These are phyloP conservation scores for Hyperoplus immaculatus DNA, from an alignment of 2,797 vertebrate species.

Conservation along the genomic window DNA sequence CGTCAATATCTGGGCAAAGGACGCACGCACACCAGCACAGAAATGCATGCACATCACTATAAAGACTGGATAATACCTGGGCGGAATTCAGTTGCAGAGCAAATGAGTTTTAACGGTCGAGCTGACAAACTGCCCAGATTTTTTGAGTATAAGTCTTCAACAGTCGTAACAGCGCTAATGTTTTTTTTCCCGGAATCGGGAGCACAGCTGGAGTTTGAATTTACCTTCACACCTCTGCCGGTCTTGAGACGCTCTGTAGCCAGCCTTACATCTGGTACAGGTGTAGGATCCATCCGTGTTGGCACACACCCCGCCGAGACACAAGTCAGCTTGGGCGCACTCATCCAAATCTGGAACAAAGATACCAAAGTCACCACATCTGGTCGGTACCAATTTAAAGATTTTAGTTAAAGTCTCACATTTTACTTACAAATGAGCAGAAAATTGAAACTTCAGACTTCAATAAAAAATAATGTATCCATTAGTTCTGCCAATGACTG, in stretches of 20 bases:
- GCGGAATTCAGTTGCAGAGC: slow-evolving; percentile 15
- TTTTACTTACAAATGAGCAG: no score
- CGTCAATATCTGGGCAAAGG: slow-evolving; percentile 80
- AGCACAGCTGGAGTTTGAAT: slow-evolving; percentile 30
- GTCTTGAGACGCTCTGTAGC: slow-evolving; percentile 83
- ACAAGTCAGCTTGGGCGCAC: slow-evolving; percentile 79
- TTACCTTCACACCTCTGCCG: slow-evolving; percentile 83
- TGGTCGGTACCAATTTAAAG: not conserved
- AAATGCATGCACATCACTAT: slow-evolving; percentile 17
- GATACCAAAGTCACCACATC: slow-evolving; percentile 20
- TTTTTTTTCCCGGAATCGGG: slow-evolving; percentile 33
- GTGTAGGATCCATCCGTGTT: slow-evolving; percentile 91
- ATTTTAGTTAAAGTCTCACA: no score
- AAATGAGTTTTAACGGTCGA: slow-evolving; percentile 21
- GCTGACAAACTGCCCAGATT: slow-evolving; percentile 33
- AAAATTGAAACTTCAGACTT: no score
- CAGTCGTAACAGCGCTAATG: slow-evolving; percentile 18
- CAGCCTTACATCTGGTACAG: slow-evolving; percentile 87
- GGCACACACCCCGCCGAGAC: slow-evolving; percentile 84
- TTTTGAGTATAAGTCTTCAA: slow-evolving; percentile 26
- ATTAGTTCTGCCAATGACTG: no score
- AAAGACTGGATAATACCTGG: not conserved
- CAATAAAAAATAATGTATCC: no score
- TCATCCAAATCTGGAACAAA: slow-evolving; percentile 81
- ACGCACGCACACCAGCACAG: slow-evolving; percentile 31